Evolutionary conservation across 2,113 vertebrate genomes (phyloP).

Genomic region (Microtus oregoni): DNA sequence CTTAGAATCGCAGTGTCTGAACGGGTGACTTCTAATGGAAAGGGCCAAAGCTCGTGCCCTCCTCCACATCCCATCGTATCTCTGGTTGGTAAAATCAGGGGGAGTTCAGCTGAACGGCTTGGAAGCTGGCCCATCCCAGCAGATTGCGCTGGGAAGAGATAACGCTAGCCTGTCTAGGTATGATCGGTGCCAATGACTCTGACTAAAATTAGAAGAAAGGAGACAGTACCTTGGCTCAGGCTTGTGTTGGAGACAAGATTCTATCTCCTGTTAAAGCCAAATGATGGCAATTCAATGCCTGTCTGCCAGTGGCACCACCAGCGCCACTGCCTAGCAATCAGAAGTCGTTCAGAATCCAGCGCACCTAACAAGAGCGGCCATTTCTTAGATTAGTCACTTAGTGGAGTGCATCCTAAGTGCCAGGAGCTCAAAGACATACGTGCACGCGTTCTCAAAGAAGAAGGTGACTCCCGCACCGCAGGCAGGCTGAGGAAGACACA

Average conservation of each 20-base stretch:
- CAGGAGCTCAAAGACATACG: neutral
- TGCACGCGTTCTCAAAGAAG: neutral
- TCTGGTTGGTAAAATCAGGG: slow-evolving; percentile 71
- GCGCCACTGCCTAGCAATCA: slow-evolving; percentile 67
- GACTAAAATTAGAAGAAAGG: slow-evolving; percentile 89
- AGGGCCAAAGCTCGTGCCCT: slow-evolving; percentile 78
- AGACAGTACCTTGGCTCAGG: slow-evolving; percentile 88
- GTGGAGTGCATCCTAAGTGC: neutral
- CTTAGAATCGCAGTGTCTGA: slow-evolving; percentile 54
- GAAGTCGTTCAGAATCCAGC: slow-evolving; percentile 51
- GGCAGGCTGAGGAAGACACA: neutral
- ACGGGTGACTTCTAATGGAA: slow-evolving; percentile 67
- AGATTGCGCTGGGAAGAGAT: slow-evolving; percentile 85
- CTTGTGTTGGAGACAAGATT: slow-evolving; percentile 87
- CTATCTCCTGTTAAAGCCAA: slow-evolving; percentile 85
- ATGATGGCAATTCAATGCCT: slow-evolving; percentile 85
- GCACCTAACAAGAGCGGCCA: slow-evolving; percentile 42
- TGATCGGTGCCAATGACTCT: slow-evolving; percentile 86
- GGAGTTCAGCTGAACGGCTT: slow-evolving; percentile 83
- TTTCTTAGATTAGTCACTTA: slow-evolving; percentile 60
- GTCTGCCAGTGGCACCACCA: slow-evolving; percentile 81
- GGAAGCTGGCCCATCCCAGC: slow-evolving; percentile 82
- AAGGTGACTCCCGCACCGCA: slow-evolving; percentile 19
- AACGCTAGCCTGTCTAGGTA: slow-evolving; percentile 88
- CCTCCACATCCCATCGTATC: slow-evolving; percentile 66